Evolutionary conservation across 2,888 invertebrate genomes (phyloP).

Genomic region (Nephrotoma appendiculata): DNA sequence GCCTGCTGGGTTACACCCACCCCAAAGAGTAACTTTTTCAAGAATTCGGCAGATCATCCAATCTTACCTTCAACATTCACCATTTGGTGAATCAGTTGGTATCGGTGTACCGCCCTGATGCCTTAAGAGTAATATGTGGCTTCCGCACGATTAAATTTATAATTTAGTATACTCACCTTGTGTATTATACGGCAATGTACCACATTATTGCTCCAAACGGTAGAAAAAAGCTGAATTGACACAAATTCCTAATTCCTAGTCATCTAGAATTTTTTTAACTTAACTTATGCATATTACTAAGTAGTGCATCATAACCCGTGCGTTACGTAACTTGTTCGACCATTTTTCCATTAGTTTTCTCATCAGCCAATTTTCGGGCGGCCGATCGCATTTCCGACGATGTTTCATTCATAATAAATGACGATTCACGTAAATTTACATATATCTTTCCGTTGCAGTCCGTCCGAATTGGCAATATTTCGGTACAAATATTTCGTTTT

Average conservation of each 20-base stretch:
- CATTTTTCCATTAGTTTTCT: neutral
- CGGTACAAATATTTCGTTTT: constrained; percentile 29
- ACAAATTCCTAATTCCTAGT: neutral
- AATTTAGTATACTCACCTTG: neutral
- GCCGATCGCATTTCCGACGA: neutral
- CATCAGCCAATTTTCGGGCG: neutral
- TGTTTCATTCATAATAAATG: constrained; percentile 29
- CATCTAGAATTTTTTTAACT: neutral
- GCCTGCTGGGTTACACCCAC: no score
- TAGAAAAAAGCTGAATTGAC: neutral
- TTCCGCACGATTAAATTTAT: no score
- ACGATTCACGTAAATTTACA: constrained; percentile 30
- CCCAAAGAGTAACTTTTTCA: no score
- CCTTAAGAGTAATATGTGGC: no score
- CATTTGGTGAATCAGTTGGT: no score
- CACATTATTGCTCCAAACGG: neutral
- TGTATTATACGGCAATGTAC: neutral
- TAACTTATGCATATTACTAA: neutral
- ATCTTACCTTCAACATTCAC: no score
- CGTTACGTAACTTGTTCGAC: neutral
- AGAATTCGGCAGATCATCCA: no score
- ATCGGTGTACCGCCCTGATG: no score
- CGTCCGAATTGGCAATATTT: constrained; percentile 32
- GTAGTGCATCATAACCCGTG: neutral
- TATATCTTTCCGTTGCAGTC: constrained; percentile 31